phyloP scores from a whole-genome alignment of 1,140 invertebrate species.

The Planococcus citri region DNA sequence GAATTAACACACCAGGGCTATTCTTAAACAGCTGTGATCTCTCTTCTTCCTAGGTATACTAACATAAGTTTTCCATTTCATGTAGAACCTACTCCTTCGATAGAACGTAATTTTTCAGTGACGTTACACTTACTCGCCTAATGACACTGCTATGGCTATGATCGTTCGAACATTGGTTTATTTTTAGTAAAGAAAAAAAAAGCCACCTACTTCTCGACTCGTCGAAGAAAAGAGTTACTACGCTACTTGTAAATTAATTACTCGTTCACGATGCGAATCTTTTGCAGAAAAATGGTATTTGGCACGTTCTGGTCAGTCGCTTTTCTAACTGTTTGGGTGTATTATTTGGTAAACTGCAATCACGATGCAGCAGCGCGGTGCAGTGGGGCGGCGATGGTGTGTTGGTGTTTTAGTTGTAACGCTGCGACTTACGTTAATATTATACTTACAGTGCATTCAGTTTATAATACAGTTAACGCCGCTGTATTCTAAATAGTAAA shows the following conservation, averaged over 20 bases:
- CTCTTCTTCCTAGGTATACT: too few species aligned
- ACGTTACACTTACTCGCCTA: too few species aligned
- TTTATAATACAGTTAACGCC: background rate
- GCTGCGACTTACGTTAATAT: background rate
- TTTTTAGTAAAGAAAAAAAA: too few species aligned
- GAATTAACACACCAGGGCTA: too few species aligned
- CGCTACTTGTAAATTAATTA: background rate
- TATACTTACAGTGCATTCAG: background rate
- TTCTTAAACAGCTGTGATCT: too few species aligned
- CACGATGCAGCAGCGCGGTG: too few species aligned
- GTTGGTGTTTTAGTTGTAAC: background rate
- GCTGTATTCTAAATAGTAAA: background rate
- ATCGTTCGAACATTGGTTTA: too few species aligned
- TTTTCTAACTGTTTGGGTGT: background rate
- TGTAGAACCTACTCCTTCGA: too few species aligned
- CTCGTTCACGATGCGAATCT: background rate
- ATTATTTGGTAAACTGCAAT: background rate
- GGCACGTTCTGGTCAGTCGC: slow-evolving; percentile 4
- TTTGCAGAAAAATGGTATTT: background rate
- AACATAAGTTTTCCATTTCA: too few species aligned
- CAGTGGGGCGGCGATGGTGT: too few species aligned
- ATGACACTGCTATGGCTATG: too few species aligned
- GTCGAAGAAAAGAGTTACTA: background rate
- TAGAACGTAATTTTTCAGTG: too few species aligned
- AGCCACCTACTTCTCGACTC: background rate